A percentile compares a stretch with the other conserved stretches of the same genome.
Evolutionary conservation across 2,113 vertebrate genomes (phyloP).

Genomic region (Xyrauchen texanus): DNA sequence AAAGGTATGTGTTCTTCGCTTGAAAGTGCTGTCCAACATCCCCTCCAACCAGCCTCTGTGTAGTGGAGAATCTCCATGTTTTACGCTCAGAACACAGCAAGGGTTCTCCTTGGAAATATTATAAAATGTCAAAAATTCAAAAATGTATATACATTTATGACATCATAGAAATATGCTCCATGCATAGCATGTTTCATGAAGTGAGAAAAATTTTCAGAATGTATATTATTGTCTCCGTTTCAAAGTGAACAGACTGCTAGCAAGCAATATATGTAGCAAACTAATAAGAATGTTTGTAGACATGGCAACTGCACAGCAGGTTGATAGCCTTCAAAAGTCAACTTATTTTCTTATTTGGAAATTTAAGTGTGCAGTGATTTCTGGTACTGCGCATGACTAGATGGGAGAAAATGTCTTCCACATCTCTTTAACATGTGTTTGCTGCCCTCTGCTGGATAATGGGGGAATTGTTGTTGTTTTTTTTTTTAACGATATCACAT

Average conservation of each 20-base stretch:
- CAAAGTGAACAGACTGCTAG: too few species aligned
- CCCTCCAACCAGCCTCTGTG: not conserved
- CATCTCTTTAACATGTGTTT: conserved; percentile 45
- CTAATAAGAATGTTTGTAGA: too few species aligned
- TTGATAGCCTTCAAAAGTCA: too few species aligned
- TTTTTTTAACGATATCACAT: too few species aligned
- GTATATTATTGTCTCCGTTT: too few species aligned
- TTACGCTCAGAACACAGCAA: not conserved
- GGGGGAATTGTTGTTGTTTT: not conserved
- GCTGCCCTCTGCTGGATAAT: conserved; percentile 66
- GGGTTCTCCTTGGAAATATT: not conserved
- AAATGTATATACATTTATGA: not conserved
- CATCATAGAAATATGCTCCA: too few species aligned
- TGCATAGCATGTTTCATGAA: too few species aligned
- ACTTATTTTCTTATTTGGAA: not conserved
- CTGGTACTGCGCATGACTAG: not conserved
- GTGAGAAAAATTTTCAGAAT: too few species aligned
- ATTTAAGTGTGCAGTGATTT: not conserved
- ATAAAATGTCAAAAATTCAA: not conserved
- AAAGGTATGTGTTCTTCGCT: conserved; percentile 80
- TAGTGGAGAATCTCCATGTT: not conserved
- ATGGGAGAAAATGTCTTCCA: conserved; percentile 30
- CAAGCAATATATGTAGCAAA: too few species aligned
- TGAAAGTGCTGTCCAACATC: not conserved
- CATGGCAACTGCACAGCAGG: too few species aligned